Percentiles rank a stretch among this genome's conserved stretches.
Evolutionary conservation across 1,140 invertebrate species (phyloP).

Genomic region (Achatina immaculata): DNA sequence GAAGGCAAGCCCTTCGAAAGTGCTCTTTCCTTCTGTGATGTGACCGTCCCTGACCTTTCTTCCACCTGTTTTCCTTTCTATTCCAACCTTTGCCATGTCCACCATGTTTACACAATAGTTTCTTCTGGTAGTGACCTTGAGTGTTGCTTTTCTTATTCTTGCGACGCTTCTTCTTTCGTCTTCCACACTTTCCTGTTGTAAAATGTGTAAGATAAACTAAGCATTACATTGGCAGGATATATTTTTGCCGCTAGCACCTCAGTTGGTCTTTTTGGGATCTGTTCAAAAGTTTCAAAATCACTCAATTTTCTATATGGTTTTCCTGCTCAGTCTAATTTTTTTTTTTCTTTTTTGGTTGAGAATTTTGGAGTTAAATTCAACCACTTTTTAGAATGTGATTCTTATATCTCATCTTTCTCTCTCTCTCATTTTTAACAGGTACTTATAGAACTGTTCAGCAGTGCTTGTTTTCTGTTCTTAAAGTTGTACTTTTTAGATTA

Average conservation of each 20-base stretch:
- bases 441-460: no score
- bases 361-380: not conserved
- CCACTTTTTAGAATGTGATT: not conserved
- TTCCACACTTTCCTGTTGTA: not conserved
- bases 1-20: not conserved
- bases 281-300: not conserved
- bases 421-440: not conserved
- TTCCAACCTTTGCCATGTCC: not conserved
- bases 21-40: no score
- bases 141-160: constrained; percentile 4
- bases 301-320: not conserved
- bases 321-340: not conserved
- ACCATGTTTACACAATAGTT: not conserved
- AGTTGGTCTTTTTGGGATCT: not conserved
- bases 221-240: not conserved
- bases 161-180: not conserved
- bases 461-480: no score
- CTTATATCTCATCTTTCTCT: not conserved
- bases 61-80: not conserved
- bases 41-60: not conserved
- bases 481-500: no score
- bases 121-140: not conserved
- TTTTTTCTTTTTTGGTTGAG: not conserved
- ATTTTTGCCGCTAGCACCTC: not conserved
- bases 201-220: constrained; percentile 1